These are phyloP conservation scores for Falco peregrinus DNA, from an alignment of 2,797 vertebrate genomes.

Conservation along the genomic window DNA sequence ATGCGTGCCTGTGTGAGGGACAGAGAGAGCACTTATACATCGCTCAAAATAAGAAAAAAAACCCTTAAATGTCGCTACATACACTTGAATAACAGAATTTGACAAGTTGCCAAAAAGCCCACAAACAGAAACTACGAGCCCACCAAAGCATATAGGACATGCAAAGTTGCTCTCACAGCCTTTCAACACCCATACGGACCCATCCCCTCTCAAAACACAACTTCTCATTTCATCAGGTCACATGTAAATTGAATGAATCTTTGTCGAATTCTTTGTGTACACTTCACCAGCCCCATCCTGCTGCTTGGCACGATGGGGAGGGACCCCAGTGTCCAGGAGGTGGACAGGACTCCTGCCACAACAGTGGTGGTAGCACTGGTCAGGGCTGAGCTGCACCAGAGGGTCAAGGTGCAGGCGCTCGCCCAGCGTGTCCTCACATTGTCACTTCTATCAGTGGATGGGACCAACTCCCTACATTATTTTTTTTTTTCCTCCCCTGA, in stretches of 20 bases:
- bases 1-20: not conserved
- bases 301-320: not conserved
- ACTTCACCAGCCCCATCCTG: not conserved
- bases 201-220: not conserved
- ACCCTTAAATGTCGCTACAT: not conserved
- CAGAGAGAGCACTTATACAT: not conserved
- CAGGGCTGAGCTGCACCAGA: not conserved
- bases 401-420: not conserved
- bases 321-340: not conserved
- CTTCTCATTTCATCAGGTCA: not conserved
- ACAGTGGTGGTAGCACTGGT: accelerated
- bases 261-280: not conserved
- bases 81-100: not conserved
- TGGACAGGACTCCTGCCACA: not conserved
- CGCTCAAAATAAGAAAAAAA: not conserved
- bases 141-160: not conserved
- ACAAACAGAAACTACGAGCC: not conserved
- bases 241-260: accelerated
- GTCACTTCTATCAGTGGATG: not conserved
- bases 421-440: accelerated
- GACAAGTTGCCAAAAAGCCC: not conserved
- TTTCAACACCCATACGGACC: accelerated
- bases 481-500: slow-evolving; percentile 19
- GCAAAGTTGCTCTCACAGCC: not conserved
- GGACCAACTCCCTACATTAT: slow-evolving; percentile 48